Conservation (phyloP, 2,888 invertebrate genomes). For the Xylota segnis region DNA sequence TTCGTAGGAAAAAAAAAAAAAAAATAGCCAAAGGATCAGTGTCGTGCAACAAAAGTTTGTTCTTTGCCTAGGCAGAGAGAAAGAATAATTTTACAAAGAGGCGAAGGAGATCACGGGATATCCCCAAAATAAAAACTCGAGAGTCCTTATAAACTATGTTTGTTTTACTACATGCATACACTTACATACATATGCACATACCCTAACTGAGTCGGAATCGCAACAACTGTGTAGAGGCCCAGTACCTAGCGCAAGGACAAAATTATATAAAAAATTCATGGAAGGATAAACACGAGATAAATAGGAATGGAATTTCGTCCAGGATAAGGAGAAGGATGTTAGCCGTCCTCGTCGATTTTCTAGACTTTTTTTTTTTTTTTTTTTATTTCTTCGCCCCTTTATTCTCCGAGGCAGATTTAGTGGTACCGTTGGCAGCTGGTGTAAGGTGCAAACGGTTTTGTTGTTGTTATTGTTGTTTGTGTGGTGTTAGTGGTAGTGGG, state of each 20-base stretch:
- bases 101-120: constrained; percentile 53
- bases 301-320: constrained; percentile 70
- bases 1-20: neutral
- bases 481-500: constrained; percentile 2
- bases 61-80: constrained; percentile 12
- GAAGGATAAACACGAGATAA: constrained; percentile 76
- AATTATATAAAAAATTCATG: constrained; percentile 76
- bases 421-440: constrained; percentile 57
- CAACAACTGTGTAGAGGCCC: constrained; percentile 46
- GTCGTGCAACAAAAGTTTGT: constrained; percentile 50
- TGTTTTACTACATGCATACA: constrained; percentile 48
- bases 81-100: constrained; percentile 60
- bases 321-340: constrained; percentile 63
- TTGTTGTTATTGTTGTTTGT: constrained; percentile 31
- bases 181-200: neutral
- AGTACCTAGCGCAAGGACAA: constrained; percentile 51
- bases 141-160: constrained; percentile 51
- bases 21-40: constrained; percentile 29
- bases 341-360: constrained; percentile 66
- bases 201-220: constrained; percentile 39
- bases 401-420: constrained; percentile 64
- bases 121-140: constrained; percentile 30
- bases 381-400: neutral
- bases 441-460: constrained; percentile 62
- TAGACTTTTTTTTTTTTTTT: constrained; percentile 25